phyloP scores from a whole-genome alignment of 2,888 invertebrate species.

The Lasioglossum marginatum region DNA sequence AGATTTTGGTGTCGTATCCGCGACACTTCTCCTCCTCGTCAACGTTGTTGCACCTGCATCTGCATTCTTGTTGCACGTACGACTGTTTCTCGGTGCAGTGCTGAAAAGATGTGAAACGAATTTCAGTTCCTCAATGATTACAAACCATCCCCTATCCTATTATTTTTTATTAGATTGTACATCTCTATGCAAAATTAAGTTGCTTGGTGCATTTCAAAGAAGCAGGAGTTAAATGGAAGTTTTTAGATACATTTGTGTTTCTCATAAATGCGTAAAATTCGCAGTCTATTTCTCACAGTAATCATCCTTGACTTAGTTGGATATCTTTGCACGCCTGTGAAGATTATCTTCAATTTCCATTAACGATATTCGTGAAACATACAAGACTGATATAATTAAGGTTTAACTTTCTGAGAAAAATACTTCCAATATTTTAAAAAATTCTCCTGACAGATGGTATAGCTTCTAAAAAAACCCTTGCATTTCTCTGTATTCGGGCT shows the following conservation, averaged over 20 bases:
- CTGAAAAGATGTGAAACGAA: constrained; percentile 75
- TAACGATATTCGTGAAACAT: neutral
- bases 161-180: neutral
- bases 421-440: neutral
- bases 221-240: neutral
- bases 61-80: constrained; percentile 86
- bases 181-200: neutral
- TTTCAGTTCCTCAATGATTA: neutral
- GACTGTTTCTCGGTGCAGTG: constrained; percentile 87
- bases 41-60: constrained; percentile 87
- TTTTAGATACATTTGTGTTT: too few species aligned
- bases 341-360: neutral
- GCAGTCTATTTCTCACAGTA: neutral
- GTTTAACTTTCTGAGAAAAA: too few species aligned
- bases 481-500: neutral
- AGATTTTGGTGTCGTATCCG: constrained; percentile 85
- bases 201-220: neutral
- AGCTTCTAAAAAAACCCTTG: neutral
- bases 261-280: neutral
- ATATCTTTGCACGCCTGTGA: neutral
- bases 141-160: neutral
- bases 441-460: neutral
- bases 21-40: constrained; percentile 88
- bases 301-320: neutral
- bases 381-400: too few species aligned